Evolutionary conservation across 2,888 invertebrate species (phyloP), one percentile per base, ranked within the genome.

Genomic region (Uloborus plumipes): DNA sequence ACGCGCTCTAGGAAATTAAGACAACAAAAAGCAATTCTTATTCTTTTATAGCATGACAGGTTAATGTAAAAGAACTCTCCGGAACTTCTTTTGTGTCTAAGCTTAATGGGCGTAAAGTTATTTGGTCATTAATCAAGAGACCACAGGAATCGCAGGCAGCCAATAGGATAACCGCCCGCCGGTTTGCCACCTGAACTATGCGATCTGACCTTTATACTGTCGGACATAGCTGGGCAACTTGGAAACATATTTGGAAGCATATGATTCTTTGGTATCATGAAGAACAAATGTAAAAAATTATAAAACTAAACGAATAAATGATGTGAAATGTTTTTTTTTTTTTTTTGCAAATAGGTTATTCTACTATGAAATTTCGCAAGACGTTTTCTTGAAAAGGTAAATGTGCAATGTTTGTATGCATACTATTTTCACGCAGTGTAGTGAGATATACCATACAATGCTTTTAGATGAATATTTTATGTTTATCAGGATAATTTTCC

Each of bases 61-160:
- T 9, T 26, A 65, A 18, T 49, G n/a, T 65, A 65, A 11, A 64
- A 64, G 65, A 49, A n/a, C 20, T 72, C 13, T 39, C 20, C 62
- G 51, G 26, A 50, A 59, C 26, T 51, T 76, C 59, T 67, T 76
- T 67, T 61, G 59, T 76, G 50, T 58, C 50, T 22, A 14, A 14
- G 16, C 59, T 61, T 76, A 76, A 67, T 76, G 76, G 69, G 51
- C 59, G 22, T 4, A 22, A 62, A 62, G 39, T 62, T 53, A 69
- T 62, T 61, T 50, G n/a, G 31, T 22, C 69, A 69, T 76, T 76
- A 76, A 76, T 76, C 67, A 69, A 15, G 9, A 53, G 51, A 51
- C 51, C 69, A 39, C 67, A 66, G 69, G 53, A 53, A 53, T 39
- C 18, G 67, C 39, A n/a, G 53, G 22, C 55, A 49, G 53, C 55